These are phyloP conservation scores for Mesochorus sp. DNA, from an alignment of 2,888 invertebrate species.

Conservation along the genomic window DNA sequence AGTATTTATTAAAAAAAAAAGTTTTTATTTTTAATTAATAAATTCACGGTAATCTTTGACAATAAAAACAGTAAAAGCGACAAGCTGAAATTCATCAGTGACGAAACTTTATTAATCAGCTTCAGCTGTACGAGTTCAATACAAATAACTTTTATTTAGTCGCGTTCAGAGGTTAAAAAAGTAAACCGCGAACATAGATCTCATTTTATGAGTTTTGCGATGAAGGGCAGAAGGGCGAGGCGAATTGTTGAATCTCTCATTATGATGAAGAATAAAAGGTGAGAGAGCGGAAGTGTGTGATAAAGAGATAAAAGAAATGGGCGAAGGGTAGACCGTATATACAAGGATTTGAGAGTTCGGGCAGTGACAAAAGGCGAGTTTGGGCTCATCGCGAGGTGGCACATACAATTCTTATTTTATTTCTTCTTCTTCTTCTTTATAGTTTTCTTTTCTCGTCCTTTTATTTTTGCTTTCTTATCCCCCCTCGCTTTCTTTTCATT, in stretches of 20 bases:
- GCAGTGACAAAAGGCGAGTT: conserved; percentile 44
- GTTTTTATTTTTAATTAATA: no score
- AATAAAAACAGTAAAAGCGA: no score
- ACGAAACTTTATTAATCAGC: no score
- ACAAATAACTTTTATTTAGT: no score
- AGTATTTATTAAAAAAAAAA: no score
- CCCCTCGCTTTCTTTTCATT: conserved; percentile 7
- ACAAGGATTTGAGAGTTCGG: neutral
- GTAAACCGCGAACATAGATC: no score
- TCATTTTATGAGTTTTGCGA: no score
- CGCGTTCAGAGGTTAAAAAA: no score
- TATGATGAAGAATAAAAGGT: neutral
- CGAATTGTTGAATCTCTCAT: conserved; percentile 27
- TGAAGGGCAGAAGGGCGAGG: no score
- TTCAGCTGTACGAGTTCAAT: no score
- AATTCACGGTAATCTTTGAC: no score
- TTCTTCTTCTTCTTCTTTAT: conserved; percentile 16
- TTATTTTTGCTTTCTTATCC: conserved; percentile 13
- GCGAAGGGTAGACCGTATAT: neutral
- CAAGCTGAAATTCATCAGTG: no score
- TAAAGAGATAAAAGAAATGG: conserved; percentile 6
- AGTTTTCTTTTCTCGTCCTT: conserved; percentile 26
- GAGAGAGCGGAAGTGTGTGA: conserved; percentile 2
- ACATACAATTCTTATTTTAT: conserved; percentile 11
- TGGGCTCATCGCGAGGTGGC: conserved; percentile 24